These are phyloP conservation scores for Nephrotoma guestfalica DNA, from an alignment of 2,888 invertebrate species.

Conservation along the genomic window DNA sequence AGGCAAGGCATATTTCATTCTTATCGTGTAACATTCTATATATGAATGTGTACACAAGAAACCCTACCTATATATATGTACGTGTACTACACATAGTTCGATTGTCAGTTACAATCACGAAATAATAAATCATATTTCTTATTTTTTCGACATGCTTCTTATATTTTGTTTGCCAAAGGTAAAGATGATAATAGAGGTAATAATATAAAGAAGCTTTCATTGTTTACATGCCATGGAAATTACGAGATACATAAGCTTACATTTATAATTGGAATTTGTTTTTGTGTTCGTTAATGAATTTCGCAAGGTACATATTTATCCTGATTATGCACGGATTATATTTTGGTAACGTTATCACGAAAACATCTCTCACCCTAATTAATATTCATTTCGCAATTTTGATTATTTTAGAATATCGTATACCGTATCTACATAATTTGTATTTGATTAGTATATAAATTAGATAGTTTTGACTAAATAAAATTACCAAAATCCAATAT, in stretches of 20 bases:
- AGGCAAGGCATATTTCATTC: background rate
- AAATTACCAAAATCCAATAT: background rate
- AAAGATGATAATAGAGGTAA: background rate
- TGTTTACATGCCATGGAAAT: background rate
- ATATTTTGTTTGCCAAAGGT: background rate
- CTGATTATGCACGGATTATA: background rate
- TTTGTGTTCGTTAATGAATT: background rate
- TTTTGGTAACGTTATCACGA: background rate
- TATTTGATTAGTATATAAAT: background rate
- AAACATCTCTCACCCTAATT: background rate
- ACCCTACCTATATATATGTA: background rate
- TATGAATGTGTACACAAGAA: background rate
- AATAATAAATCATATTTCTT: background rate
- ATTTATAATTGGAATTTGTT: background rate
- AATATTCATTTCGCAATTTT: background rate
- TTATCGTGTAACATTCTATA: background rate
- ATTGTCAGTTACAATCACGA: background rate
- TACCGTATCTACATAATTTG: background rate
- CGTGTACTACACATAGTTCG: background rate
- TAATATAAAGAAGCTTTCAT: background rate
- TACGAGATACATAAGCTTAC: background rate
- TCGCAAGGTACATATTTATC: background rate
- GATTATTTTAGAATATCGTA: background rate
- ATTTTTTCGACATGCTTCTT: background rate
- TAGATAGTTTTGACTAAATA: background rate